These are phyloP conservation scores for Rhorus exstirpatorius DNA, from an alignment of 2,888 invertebrate species.

Conservation along the genomic window DNA sequence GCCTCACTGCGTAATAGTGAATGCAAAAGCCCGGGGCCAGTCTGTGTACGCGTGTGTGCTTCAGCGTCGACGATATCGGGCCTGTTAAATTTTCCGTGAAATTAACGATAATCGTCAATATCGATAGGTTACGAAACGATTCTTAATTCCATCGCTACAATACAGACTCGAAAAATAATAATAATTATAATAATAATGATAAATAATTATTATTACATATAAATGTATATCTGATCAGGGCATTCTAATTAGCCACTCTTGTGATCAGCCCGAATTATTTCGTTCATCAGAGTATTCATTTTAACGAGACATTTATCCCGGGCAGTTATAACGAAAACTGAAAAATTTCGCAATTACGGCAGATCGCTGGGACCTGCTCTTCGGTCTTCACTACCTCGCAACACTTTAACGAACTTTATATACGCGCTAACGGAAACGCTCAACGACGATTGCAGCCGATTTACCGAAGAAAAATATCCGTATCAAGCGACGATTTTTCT, in stretches of 20 bases:
- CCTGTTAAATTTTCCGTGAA: conserved; percentile 50
- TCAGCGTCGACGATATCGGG: conserved; percentile 27
- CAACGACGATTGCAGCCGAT: neutral
- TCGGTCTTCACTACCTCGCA: conserved; percentile 5
- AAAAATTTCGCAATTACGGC: conserved; percentile 65
- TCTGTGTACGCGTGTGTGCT: conserved; percentile 14
- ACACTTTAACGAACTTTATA: conserved; percentile 49
- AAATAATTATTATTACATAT: neutral
- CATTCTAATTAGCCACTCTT: conserved; percentile 14
- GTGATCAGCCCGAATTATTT: conserved; percentile 64
- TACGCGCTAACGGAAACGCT: neutral
- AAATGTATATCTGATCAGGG: conserved; percentile 49
- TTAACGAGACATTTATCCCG: conserved; percentile 55
- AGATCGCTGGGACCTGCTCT: conserved; percentile 50
- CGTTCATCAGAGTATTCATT: conserved; percentile 46
- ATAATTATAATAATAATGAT: neutral
- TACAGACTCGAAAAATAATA: neutral
- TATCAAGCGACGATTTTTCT: conserved; percentile 9
- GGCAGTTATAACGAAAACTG: too few species aligned
- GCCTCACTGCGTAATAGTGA: neutral
- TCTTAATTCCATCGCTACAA: conserved; percentile 39
- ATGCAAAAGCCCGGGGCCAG: conserved; percentile 8
- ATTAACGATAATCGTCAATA: conserved; percentile 63
- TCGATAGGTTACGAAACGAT: conserved; percentile 31
- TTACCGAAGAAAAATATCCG: neutral